Evolutionary conservation across 1,140 invertebrate species (phyloP).

Genomic region (Notospermus geniculatus): DNA sequence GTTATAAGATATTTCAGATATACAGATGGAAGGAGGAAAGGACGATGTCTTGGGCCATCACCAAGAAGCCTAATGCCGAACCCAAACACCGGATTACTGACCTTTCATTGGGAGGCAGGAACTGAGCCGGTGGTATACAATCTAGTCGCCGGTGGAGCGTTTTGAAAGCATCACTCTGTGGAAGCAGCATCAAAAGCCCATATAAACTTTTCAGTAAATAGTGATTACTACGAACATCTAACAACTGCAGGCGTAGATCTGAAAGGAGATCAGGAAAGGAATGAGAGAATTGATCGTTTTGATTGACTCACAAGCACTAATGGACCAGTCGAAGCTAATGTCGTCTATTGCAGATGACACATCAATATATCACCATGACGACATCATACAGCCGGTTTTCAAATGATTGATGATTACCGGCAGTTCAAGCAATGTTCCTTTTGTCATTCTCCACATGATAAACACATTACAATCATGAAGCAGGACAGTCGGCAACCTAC

Average conservation of each 20-base stretch:
- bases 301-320: no score
- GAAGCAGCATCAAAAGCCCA: slow-evolving; percentile 94
- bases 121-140: slow-evolving; percentile 70
- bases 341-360: no score
- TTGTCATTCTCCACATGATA: no score
- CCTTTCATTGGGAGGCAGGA: slow-evolving; percentile 14
- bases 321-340: no score
- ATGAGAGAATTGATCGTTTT: not conserved
- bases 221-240: slow-evolving; percentile 76
- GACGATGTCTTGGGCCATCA: not conserved
- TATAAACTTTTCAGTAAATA: slow-evolving; percentile 87
- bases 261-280: slow-evolving; percentile 30
- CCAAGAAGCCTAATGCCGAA: not conserved
- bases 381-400: no score
- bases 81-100: slow-evolving; percentile 4
- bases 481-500: no score
- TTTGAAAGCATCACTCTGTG: slow-evolving; percentile 94
- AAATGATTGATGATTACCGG: no score
- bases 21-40: not conserved
- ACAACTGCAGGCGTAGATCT: slow-evolving; percentile 89
- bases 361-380: no score
- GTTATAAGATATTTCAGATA: not conserved
- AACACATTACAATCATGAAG: no score
- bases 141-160: slow-evolving; percentile 81
- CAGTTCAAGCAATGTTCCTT: no score